Conservation (phyloP, 1,140 invertebrate species). For the Scaptomyza montana region DNA sequence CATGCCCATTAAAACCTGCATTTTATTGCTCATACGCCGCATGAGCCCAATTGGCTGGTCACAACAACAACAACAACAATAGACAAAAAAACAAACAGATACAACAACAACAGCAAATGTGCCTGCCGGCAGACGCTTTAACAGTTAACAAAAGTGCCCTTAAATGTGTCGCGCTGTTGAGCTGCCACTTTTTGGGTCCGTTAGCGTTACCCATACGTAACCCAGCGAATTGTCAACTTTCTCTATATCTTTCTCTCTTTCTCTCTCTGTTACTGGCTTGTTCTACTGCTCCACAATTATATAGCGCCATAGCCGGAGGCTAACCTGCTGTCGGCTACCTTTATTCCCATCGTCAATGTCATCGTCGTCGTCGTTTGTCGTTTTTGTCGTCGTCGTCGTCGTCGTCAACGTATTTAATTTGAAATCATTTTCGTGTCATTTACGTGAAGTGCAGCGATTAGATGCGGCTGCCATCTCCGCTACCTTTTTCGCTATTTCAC, state of each 20-base stretch:
- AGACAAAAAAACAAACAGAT: constrained; percentile 17
- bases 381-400: constrained; percentile 24
- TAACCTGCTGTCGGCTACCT: background rate
- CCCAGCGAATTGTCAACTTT: constrained; percentile 51
- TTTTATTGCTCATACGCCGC: constrained; percentile 52
- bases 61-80: constrained; percentile 7
- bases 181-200: constrained; percentile 15
- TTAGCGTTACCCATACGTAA: constrained; percentile 39
- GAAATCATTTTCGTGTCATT: constrained; percentile 68
- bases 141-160: constrained; percentile 47
- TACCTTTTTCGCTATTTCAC: background rate
- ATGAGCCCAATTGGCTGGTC: constrained; percentile 32
- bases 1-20: constrained; percentile 31
- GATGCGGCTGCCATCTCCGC: constrained; percentile 46
- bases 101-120: constrained; percentile 4
- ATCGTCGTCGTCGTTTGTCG: constrained; percentile 5
- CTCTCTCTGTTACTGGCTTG: background rate
- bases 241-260: background rate
- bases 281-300: background rate
- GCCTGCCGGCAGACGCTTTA: constrained; percentile 13
- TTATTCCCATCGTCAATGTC: background rate
- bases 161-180: constrained; percentile 22
- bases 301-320: background rate
- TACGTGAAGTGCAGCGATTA: constrained; percentile 64
- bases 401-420: constrained; percentile 54